A percentile compares a stretch with the other conserved stretches of the same genome.
Conservation (phyloP, 2,797 vertebrate species). For the Acanthiza pusilla region DNA sequence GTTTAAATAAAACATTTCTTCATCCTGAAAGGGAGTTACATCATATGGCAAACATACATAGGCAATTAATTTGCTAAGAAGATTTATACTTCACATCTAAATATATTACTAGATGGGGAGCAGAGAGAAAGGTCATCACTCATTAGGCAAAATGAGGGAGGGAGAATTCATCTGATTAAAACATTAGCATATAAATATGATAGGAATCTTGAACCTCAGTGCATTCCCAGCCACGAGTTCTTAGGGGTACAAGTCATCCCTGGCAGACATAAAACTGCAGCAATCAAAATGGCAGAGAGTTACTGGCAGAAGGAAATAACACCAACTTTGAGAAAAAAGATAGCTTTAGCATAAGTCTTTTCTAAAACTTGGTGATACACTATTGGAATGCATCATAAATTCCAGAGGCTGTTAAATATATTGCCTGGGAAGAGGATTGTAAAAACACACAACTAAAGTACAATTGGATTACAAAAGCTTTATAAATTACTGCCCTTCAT, state of each 20-base stretch:
- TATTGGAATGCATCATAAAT: background rate
- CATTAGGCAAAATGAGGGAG: background rate
- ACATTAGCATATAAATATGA: background rate
- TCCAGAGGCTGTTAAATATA: conserved; percentile 16
- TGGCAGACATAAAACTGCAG: background rate
- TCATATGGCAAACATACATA: background rate
- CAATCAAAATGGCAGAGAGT: background rate
- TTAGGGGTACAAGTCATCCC: background rate
- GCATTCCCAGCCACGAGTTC: background rate
- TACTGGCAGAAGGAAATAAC: background rate
- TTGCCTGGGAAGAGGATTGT: background rate
- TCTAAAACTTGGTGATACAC: background rate
- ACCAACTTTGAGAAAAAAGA: background rate
- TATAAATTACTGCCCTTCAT: background rate
- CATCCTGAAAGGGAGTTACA: background rate
- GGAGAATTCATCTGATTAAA: background rate
- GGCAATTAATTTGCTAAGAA: background rate
- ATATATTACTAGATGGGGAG: background rate
- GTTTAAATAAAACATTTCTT: conserved; percentile 15
- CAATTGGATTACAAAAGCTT: conserved; percentile 15
- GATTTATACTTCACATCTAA: background rate
- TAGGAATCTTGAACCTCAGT: background rate
- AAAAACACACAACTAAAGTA: background rate
- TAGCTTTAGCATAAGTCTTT: background rate
- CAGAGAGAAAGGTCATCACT: conserved; percentile 2